Conservation (phyloP, 2,888 invertebrate genomes). For the Mesochorus sp. region DNA sequence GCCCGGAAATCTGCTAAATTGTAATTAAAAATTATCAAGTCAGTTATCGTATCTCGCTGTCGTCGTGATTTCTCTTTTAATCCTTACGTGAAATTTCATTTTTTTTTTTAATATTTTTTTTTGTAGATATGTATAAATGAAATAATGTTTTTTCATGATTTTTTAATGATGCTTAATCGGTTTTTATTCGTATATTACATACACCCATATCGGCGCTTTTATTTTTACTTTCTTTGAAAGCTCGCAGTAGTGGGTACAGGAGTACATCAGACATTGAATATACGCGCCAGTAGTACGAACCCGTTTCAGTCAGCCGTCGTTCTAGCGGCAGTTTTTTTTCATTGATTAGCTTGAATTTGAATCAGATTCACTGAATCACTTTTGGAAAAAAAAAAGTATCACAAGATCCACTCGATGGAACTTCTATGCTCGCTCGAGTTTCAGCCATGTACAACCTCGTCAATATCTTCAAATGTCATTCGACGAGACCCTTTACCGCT, state of each 20-base stretch:
- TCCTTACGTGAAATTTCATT: neutral
- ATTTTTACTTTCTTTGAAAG: too few species aligned
- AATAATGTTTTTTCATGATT: too few species aligned
- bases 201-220: too few species aligned
- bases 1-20: neutral
- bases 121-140: too few species aligned
- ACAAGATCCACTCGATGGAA: too few species aligned
- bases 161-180: too few species aligned
- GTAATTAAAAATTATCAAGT: conserved; percentile 1
- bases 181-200: too few species aligned
- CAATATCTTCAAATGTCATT: conserved; percentile 1
- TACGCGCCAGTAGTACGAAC: neutral
- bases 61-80: neutral
- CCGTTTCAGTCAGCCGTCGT: neutral
- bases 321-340: neutral
- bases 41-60: neutral
- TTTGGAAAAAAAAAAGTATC: too few species aligned
- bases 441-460: conserved; percentile 1
- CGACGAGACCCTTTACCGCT: conserved; percentile 4
- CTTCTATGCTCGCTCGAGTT: neutral
- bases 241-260: neutral
- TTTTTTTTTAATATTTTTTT: too few species aligned
- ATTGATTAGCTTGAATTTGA: neutral
- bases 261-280: neutral
- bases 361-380: too few species aligned